These are phyloP conservation scores for Agraylea sexmaculata DNA, from an alignment of 1,140 invertebrate genomes.

Conservation along the genomic window DNA sequence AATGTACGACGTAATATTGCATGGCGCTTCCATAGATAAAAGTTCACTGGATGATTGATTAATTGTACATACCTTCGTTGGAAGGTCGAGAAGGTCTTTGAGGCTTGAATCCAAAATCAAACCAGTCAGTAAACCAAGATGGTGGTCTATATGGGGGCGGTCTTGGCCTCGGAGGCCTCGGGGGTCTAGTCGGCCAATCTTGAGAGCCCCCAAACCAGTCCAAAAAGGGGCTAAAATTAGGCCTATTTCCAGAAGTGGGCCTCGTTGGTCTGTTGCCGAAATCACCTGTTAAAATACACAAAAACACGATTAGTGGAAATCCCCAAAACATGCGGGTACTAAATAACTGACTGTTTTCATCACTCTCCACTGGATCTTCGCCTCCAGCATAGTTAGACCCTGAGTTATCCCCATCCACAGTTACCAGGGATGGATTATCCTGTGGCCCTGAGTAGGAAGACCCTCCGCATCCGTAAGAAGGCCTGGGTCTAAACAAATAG, in stretches of 20 bases:
- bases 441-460: too few species aligned
- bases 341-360: too few species aligned
- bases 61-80: not conserved
- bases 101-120: not conserved
- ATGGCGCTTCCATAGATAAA: too few species aligned
- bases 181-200: conserved; percentile 6
- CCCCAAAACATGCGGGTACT: too few species aligned
- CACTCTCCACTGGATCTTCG: conserved; percentile 16
- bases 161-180: conserved; percentile 9
- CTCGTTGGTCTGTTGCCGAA: too few species aligned
- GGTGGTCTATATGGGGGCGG: not conserved
- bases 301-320: conserved; percentile 13
- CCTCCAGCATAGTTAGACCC: conserved; percentile 13
- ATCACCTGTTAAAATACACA: too few species aligned
- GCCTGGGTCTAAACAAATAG: too few species aligned
- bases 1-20: too few species aligned
- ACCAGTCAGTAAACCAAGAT: not conserved
- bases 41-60: not conserved
- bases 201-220: conserved; percentile 14
- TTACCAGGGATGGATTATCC: conserved; percentile 7
- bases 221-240: too few species aligned
- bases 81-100: not conserved
- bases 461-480: too few species aligned
- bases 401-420: conserved; percentile 3
- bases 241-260: too few species aligned